Conservation (phyloP, 2,888 invertebrate genomes). For the Eudemis profundana region DNA sequence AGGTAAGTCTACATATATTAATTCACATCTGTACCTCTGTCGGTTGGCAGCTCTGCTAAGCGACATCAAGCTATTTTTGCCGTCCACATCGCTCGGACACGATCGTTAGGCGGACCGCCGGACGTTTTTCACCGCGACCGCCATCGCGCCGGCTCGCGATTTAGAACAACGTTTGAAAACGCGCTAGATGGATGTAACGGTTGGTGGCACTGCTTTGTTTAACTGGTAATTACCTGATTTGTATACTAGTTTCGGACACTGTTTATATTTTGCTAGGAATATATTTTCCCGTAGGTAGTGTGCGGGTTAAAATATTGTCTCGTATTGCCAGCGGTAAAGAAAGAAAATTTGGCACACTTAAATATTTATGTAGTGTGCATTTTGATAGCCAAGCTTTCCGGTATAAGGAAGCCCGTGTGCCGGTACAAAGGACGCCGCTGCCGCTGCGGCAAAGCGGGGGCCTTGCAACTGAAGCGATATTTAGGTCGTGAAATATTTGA, state of each 20-base stretch:
- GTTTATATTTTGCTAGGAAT: conserved; percentile 20
- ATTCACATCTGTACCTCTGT: neutral
- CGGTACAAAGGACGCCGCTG: neutral
- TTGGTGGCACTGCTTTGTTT: conserved; percentile 12
- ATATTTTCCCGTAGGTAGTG: neutral
- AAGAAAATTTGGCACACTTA: conserved; percentile 10
- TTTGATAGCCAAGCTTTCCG: conserved; percentile 21
- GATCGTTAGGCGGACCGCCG: conserved; percentile 52
- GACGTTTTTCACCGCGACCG: conserved; percentile 54
- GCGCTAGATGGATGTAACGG: conserved; percentile 14
- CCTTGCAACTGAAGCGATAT: conserved; percentile 1
- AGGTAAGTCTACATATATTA: too few relatives aligned
- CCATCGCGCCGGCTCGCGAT: conserved; percentile 47
- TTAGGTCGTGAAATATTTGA: conserved; percentile 32
- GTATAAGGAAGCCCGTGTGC: neutral
- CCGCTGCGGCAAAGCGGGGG: neutral
- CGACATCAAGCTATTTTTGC: conserved; percentile 31
- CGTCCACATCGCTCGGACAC: conserved; percentile 49
- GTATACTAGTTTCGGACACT: conserved; percentile 23
- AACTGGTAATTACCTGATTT: conserved; percentile 38
- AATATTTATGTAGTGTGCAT: neutral
- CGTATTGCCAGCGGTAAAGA: too few relatives aligned
- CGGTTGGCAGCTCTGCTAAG: neutral
- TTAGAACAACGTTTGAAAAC: conserved; percentile 49
- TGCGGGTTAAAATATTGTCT: too few relatives aligned